Base-by-base conservation (phyloP, 2,113 vertebrate species). In the Bagarius yarrelli region DNA sequence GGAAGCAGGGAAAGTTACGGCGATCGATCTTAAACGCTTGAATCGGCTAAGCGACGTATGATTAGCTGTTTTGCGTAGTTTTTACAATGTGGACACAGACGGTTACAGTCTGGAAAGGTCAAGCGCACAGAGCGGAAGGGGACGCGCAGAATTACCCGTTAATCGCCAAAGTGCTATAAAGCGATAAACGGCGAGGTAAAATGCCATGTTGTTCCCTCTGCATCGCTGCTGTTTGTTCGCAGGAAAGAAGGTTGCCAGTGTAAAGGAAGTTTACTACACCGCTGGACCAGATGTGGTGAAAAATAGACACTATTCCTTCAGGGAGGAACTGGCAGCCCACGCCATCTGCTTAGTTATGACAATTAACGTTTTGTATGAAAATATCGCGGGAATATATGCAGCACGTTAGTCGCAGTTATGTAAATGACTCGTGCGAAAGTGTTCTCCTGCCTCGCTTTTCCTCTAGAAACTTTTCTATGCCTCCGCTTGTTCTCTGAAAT, bases 291-390 rank as follows among this genome's bases (percentile, higher is more conserved):
- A 70, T 84, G 75, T 15, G 25, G 69, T 4, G 70, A 56, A 81
- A 55, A 81, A 84, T 84, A 53, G 74, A 78, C 40, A 36, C 13
- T 64, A 40, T 72, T 78, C 66, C 67, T 75, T 16, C 25, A 61
- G 79, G 79, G 57, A 81, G 78, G 69, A n/a, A 78, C 55, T 71
- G 27, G 59, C 57, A 73, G 67, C 5, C 74, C n/a, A 36, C 60
- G 32, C 75, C 75, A 81, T 81, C 69, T 84, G 79, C 76, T 81
- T 73, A 70, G 67, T 71, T 76, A 59, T 59, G 34, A 81, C 83
- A 78, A 63, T 81, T 60, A 81, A 50, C 57, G 36, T 23, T 55
- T 81, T 55, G 70, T 14, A n/a, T 32, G 59, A 74, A 61, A 81
- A 40, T 4, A 53, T 23, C 27, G 27, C 23, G 27, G 64, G 5